Base-by-base conservation (phyloP, 2,888 invertebrate genomes). In the Pharmacophagus antenor region DNA sequence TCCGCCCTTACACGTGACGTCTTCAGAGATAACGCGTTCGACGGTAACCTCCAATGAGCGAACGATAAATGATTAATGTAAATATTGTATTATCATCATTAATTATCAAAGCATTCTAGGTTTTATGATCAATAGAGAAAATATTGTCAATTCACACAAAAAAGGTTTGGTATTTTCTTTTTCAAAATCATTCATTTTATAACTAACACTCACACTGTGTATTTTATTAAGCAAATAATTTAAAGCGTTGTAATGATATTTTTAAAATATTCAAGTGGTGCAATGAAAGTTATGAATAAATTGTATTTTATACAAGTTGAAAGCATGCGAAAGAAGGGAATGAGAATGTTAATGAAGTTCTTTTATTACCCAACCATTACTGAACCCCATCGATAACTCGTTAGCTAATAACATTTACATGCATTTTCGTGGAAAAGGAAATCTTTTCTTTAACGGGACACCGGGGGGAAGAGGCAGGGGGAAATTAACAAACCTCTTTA, bases 401-500 rank as follows among this genome's bases (percentile, higher is more conserved):
- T 72, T 76, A 68, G 68, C 72, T 82, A 84, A 84, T 79, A 77
- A 73, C 80, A 84, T 86, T 86, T 84, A 85, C 82, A 86, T 84
- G 85, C 81, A 80, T 84, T 85, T 83, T 78, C 69, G 73, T 72
- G 72, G 72, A 77, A 80, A 77, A 73, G 76, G 73, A 77, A 79
- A 79, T 74, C 76, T 77, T 71, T 71, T 64, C 65, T 67, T 68
- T 65, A 65, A 71, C 73, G 65, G 67, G 72, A 69, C 72, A 70
- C 42, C 15, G 69, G 67, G 70, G 67, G 70, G 71, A 73, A 72
- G 71, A 56, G 47, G 68, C 67, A 69, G 70, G 74, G 73, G 77
- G 77, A 77, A 81, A 83, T 84, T 86, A 85, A 84, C 82, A 83
- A 87, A 86, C 84, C 87, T 88, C 87, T 87, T 86, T 86, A 89